Conservation (phyloP, 2,113 vertebrate genomes). For the Sterrhoptilus dennistouni region DNA sequence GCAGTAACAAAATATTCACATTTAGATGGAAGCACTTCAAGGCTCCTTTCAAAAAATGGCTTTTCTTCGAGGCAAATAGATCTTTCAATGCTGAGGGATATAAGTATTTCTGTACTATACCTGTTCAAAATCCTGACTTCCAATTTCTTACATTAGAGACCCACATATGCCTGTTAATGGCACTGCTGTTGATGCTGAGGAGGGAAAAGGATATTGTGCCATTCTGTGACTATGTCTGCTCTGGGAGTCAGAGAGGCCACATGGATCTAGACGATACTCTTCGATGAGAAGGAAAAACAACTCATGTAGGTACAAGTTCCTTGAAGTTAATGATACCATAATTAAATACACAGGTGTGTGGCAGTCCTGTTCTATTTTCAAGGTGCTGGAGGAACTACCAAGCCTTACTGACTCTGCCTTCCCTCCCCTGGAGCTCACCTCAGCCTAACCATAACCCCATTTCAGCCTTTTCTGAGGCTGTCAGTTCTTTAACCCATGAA, state of each 20-base stretch:
- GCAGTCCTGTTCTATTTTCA: background rate
- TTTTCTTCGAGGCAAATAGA: background rate
- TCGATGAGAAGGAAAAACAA: background rate
- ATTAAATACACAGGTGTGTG: background rate
- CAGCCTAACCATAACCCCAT: background rate
- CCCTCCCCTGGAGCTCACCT: background rate
- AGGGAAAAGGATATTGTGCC: background rate
- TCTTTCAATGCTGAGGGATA: background rate
- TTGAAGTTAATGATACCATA: background rate
- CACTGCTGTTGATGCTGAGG: background rate
- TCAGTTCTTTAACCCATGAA: background rate
- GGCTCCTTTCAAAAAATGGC: background rate
- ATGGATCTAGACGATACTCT: background rate
- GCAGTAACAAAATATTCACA: background rate
- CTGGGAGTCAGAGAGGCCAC: background rate
- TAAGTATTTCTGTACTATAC: background rate
- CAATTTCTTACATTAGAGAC: background rate
- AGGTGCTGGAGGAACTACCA: background rate
- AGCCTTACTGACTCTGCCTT: background rate
- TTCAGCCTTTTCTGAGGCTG: background rate
- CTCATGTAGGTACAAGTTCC: background rate
- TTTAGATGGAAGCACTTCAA: background rate
- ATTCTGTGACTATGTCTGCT: background rate
- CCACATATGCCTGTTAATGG: background rate
- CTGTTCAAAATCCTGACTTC: background rate